Evolutionary conservation across 2,113 vertebrate species (phyloP), one percentile per base, ranked within the genome.

Genomic region (Siphamia tubifer): DNA sequence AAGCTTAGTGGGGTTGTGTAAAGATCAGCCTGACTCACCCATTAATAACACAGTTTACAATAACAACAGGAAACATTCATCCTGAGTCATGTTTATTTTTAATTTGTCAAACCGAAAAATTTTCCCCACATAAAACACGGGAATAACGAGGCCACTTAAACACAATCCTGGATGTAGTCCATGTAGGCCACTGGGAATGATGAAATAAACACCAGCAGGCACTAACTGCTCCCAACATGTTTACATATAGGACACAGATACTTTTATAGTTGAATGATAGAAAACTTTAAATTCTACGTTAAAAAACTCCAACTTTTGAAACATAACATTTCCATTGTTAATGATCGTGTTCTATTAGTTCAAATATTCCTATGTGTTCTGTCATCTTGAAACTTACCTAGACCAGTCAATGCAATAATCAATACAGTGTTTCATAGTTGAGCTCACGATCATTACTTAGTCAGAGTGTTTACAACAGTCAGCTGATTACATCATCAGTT

Each of bases 11-110:
- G n/a, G 4, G n/a, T 30, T 21, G 12, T 11, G 35, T 54, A 45
- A 63, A 49, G 20, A 25, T 48, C 42, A 57, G 23, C 6, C 4
- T 69, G 52, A 74, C 32, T 65, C 51, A 40, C 40, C 8, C 9
- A 17, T 25, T n/a, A 27, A 55, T 25, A 56, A 5, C n/a, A 28
- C 31, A 20, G 34, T 35, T 35, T 12, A 34, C 4, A 19, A 23
- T 42, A 34, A 31, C 24, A 42, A 43, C 24, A 16, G 6, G 16
- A 15, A 13, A 36, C 49, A 48, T 40, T 45, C 32, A 27, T n/a
- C 3, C 0, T 40, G 19, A 27, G 12, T 34, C 6, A 39, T 15
- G 25, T 28, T 8, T 34, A 6, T 28, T 7, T 5, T 51, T 36
- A 25, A 30, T 34, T 10, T 9, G 8, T n/a, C 3, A 51, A 42